Conservation (phyloP, 2,797 vertebrate genomes). For the Hypotaenidia philippensis region DNA sequence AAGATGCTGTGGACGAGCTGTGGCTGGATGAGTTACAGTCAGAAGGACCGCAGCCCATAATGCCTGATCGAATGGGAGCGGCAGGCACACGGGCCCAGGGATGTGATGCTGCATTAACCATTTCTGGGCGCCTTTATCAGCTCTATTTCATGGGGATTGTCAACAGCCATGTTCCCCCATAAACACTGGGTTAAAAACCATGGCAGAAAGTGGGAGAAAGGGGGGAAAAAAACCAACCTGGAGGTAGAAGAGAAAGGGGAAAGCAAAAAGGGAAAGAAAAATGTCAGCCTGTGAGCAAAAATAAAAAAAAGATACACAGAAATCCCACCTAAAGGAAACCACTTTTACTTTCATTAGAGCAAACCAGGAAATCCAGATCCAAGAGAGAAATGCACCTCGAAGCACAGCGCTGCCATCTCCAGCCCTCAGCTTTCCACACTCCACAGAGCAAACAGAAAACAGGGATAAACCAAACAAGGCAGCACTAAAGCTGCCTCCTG, state of each 20-base stretch:
- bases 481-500: conserved; percentile 64
- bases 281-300: background rate
- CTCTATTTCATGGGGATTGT: accelerated
- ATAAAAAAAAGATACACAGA: background rate
- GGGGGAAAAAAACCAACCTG: background rate
- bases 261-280: background rate
- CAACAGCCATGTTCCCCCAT: accelerated
- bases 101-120: accelerated
- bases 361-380: background rate
- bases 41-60: background rate
- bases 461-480: conserved; percentile 38
- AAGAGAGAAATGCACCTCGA: background rate
- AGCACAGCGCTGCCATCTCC: background rate
- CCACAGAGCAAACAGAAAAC: background rate
- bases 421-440: accelerated
- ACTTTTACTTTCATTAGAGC: background rate
- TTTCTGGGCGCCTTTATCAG: background rate
- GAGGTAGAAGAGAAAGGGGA: background rate
- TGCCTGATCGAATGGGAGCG: background rate
- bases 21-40: background rate
- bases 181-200: accelerated
- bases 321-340: background rate
- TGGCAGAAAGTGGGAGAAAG: background rate
- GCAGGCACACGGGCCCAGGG: background rate
- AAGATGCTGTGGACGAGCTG: background rate